phyloP scores from a whole-genome alignment of 23 tunicate genomes.

The Ciona savignyi region DNA sequence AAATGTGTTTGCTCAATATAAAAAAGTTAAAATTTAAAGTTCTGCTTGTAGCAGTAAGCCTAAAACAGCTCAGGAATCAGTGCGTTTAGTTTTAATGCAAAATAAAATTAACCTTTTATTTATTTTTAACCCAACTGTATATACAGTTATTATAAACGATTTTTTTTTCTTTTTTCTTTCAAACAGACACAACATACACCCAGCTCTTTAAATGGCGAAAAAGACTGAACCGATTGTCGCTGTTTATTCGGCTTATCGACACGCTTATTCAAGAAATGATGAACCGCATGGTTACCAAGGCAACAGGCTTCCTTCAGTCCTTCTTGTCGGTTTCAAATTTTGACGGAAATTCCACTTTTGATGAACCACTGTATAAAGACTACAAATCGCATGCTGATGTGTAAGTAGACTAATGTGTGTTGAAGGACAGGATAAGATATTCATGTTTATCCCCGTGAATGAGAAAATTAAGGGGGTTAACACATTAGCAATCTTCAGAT shows the following conservation, averaged over 20 bases:
- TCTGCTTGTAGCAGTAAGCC: too few relatives aligned
- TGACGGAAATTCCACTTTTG: conserved; percentile 19
- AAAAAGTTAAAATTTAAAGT: too few relatives aligned
- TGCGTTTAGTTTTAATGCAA: too few relatives aligned
- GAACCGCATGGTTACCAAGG: conserved; percentile 38
- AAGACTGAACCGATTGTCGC: conserved; percentile 29
- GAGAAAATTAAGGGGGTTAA: neutral
- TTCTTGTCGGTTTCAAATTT: conserved; percentile 46
- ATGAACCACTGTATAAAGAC: conserved; percentile 4
- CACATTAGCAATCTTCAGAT: too few relatives aligned
- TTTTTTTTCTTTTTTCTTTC: too few relatives aligned
- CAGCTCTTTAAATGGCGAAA: conserved; percentile 71
- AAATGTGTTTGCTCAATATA: too few relatives aligned
- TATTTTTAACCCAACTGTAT: too few relatives aligned
- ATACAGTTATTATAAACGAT: too few relatives aligned
- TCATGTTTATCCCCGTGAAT: neutral
- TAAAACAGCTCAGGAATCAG: too few relatives aligned
- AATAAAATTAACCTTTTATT: too few relatives aligned
- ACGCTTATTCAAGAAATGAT: conserved; percentile 51
- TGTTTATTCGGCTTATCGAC: conserved; percentile 47
- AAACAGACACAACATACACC: conserved; percentile 56
- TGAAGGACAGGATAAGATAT: too few relatives aligned
- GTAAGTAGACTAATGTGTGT: too few relatives aligned
- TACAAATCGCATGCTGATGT: neutral
- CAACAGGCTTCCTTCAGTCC: conserved; percentile 39